Base-by-base conservation (phyloP, 2,797 vertebrate species). In the Nannoperca obscura region DNA sequence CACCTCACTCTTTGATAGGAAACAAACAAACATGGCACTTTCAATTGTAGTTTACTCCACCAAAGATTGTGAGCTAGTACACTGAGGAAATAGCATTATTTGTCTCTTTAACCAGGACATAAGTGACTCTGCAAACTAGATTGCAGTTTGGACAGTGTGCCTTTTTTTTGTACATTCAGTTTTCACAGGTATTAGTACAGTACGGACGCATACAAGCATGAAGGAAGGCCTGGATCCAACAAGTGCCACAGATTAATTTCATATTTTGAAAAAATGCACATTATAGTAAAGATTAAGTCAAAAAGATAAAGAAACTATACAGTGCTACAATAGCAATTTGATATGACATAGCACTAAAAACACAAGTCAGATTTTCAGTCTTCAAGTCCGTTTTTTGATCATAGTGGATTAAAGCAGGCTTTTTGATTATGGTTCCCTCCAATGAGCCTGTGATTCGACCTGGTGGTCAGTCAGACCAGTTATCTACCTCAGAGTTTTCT, bases 401-500 rank as follows among this genome's bases (percentile, higher is more conserved):
- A 92, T 92, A 93, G 94, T 94, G 83, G 92, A 95, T 87, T 94
- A 92, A 92, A 92, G 63, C 78, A 67, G 83, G 80, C 69, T 94
- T 94, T 95, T 93, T 95, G 90, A 96, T 96, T 95, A 94, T 95
- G 94, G 96, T 96, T 96, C 97, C 96, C 96, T 97, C 96, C 95
- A 96, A 93, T 64, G 74, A 92, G 96, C 97, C 97, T 97, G 96
- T 96, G 96, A 96, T 97, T 96, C 95, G 94, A 96, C 96, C 97
- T 97, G 96, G 96, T 91, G 96, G 96, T 96, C 96, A 93, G 93
- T 95, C 94, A 95, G 97, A 98, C 97, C 97, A 97, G 95, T 96
- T 97, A 98, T 98, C 98, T 99, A 99, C 98, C 98, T 99, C 98
- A 99, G 96, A 97, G 95, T 96, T 97, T 96, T 93, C 92, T 96